Evolutionary conservation across 2,113 vertebrate genomes (phyloP).

Genomic region (Megaceryle torquata): DNA sequence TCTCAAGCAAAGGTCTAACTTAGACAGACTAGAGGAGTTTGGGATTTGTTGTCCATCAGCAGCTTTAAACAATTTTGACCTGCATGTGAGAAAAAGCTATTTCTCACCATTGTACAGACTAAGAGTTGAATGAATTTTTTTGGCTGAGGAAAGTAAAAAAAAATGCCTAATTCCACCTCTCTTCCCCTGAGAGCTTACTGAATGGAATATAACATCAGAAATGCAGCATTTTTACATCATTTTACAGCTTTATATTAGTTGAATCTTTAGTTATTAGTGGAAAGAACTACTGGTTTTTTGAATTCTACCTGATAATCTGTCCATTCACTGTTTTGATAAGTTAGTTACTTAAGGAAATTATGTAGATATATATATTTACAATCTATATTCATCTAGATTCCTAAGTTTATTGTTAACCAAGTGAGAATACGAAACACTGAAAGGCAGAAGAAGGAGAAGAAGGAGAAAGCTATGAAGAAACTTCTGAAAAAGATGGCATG

Average conservation of each 20-base stretch:
- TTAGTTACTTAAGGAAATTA: background rate
- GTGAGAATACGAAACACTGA: slow-evolving; percentile 90
- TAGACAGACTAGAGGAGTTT: background rate
- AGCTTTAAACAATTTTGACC: background rate
- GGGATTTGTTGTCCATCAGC: background rate
- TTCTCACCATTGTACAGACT: background rate
- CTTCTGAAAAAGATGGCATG: slow-evolving; percentile 95
- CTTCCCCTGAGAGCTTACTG: background rate
- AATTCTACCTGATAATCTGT: background rate
- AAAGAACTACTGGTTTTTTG: background rate
- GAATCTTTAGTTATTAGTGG: background rate
- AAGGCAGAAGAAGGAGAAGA: slow-evolving; percentile 84
- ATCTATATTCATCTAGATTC: slow-evolving; percentile 79
- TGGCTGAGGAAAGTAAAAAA: background rate
- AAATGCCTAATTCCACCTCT: background rate
- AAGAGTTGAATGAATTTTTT: background rate
- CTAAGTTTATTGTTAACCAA: slow-evolving; percentile 94
- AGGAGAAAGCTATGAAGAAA: slow-evolving; percentile 86
- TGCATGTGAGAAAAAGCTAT: background rate
- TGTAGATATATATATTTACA: background rate
- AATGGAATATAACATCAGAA: background rate
- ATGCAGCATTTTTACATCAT: background rate
- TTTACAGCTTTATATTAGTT: background rate
- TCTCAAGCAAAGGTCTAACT: background rate
- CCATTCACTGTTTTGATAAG: background rate